Conservation (phyloP, 1,140 invertebrate species). For the Meteorus sp. region DNA sequence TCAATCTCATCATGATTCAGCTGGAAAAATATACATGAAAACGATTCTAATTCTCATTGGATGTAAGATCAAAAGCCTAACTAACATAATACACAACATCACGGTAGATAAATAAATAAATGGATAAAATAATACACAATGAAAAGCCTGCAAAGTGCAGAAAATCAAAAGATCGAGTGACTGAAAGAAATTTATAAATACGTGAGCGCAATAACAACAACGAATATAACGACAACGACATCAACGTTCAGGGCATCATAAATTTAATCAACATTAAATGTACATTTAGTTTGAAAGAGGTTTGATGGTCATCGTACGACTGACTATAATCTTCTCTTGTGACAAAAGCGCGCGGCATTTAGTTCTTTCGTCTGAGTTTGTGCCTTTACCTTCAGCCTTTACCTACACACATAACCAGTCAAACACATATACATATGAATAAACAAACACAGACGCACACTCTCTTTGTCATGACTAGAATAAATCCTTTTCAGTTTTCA, state of each 20-base stretch:
- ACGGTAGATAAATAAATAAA: too few species aligned
- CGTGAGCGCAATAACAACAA: not conserved
- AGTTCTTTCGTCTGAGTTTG: slow-evolving; percentile 13
- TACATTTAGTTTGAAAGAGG: slow-evolving; percentile 28
- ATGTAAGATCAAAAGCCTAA: too few species aligned
- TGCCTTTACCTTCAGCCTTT: not conserved
- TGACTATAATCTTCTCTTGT: slow-evolving; percentile 28
- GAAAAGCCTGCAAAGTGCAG: too few species aligned
- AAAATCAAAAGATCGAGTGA: not conserved
- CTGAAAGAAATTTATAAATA: not conserved
- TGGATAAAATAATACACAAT: too few species aligned
- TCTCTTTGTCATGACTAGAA: not conserved
- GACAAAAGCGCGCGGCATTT: slow-evolving; percentile 27
- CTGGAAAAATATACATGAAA: not conserved
- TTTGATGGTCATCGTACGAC: slow-evolving; percentile 26
- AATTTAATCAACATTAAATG: slow-evolving; percentile 35
- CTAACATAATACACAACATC: too few species aligned
- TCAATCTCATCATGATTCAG: not conserved
- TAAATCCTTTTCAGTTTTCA: slow-evolving; percentile 10
- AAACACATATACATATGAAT: too few species aligned
- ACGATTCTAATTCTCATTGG: not conserved
- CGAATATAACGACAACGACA: slow-evolving; percentile 13
- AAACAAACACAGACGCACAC: too few species aligned
- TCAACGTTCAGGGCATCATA: slow-evolving; percentile 22
- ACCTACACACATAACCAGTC: too few species aligned